Evolutionary conservation across 2,797 vertebrate species (phyloP).

Genomic region (Sebastes ruberrimus): DNA sequence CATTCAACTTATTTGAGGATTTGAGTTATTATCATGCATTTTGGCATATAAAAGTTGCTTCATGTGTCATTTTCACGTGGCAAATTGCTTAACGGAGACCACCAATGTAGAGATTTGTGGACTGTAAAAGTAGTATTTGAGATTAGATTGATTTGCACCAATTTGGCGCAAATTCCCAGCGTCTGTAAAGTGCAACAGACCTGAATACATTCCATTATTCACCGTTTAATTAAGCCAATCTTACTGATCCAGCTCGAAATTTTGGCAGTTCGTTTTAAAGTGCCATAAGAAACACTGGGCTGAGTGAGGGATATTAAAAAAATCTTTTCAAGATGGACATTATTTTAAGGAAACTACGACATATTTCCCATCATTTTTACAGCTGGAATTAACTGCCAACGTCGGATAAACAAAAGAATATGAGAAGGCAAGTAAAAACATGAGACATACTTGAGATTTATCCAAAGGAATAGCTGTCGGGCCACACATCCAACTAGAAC

Average conservation of each 20-base stretch:
- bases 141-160: constrained; percentile 35
- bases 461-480: constrained; percentile 63
- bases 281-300: constrained; percentile 73
- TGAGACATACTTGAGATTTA: constrained; percentile 59
- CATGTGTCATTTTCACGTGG: constrained; percentile 20
- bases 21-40: constrained; percentile 20
- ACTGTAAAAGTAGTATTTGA: constrained; percentile 7
- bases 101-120: constrained; percentile 3
- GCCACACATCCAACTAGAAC: constrained; percentile 63
- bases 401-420: constrained; percentile 44
- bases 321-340: constrained; percentile 39
- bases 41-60: constrained; percentile 40
- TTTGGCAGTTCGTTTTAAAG: constrained; percentile 79
- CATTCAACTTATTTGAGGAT: background rate
- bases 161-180: constrained; percentile 33
- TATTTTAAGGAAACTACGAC: constrained; percentile 45
- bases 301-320: constrained; percentile 44
- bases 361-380: constrained; percentile 51
- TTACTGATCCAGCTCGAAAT: constrained; percentile 49
- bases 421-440: constrained; percentile 53
- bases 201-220: constrained; percentile 56
- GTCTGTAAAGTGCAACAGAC: constrained; percentile 53
- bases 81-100: constrained; percentile 25
- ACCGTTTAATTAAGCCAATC: constrained; percentile 39
- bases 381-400: constrained; percentile 55